Evolutionary conservation across 2,797 vertebrate species (phyloP).

Genomic region (Melanotaenia parkinsoni): DNA sequence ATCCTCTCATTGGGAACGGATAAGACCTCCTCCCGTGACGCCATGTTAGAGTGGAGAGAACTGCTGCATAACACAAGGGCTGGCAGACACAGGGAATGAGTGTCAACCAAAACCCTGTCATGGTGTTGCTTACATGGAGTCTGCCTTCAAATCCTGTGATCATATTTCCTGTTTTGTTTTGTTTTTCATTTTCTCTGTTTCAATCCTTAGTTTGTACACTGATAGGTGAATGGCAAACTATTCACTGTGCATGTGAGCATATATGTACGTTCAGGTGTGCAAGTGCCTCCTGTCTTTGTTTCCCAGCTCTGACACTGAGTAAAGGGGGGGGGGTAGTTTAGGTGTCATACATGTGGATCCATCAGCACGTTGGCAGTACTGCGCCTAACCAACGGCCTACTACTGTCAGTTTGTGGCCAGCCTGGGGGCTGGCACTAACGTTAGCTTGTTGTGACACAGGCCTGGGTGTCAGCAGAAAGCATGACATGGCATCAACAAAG

Average conservation of each 20-base stretch:
- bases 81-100: conserved; percentile 43
- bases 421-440: conserved; percentile 46
- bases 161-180: conserved; percentile 39
- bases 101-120: conserved; percentile 55
- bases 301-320: conserved; percentile 32
- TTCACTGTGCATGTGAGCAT: not conserved
- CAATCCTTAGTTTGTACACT: conserved; percentile 20
- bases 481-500: conserved; percentile 64
- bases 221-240: conserved; percentile 26
- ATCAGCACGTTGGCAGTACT: conserved; percentile 60
- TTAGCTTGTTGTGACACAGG: conserved; percentile 74
- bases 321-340: not conserved
- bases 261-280: conserved; percentile 26
- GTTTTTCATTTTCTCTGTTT: not conserved
- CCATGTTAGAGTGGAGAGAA: conserved; percentile 32
- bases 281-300: conserved; percentile 45
- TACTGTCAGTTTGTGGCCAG: conserved; percentile 73
- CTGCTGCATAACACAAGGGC: conserved; percentile 46
- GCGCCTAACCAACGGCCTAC: conserved; percentile 77
- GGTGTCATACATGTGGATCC: conserved; percentile 57
- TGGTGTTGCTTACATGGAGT: conserved; percentile 70
- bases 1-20: conserved; percentile 69
- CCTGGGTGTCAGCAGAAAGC: conserved; percentile 72
- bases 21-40: conserved; percentile 62
- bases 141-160: conserved; percentile 51